These are phyloP conservation scores for Campopleginae sp. DNA, from an alignment of 2,888 invertebrate genomes.

Conservation along the genomic window DNA sequence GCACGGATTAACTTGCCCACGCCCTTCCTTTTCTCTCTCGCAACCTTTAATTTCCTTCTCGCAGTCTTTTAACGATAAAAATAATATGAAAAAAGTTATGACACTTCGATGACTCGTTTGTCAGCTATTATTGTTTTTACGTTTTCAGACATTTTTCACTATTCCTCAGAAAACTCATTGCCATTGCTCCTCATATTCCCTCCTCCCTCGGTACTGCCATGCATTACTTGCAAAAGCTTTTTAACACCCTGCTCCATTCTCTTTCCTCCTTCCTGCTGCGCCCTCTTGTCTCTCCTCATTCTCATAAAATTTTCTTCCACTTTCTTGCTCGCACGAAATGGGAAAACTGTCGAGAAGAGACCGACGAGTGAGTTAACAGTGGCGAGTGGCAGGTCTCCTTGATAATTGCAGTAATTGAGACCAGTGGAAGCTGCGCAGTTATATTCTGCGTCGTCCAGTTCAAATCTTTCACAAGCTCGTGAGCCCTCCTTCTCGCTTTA, in stretches of 20 bases:
- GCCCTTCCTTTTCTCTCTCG: not conserved
- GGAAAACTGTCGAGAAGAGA: constrained; percentile 19
- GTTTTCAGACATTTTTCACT: constrained; percentile 8
- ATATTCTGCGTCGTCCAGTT: constrained; percentile 29
- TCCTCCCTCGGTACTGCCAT: constrained; percentile 10
- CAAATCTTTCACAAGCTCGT: constrained; percentile 45
- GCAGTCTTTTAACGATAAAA: constrained; percentile 22
- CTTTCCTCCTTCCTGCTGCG: not conserved
- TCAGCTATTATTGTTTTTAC: constrained; percentile 24
- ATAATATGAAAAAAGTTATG: constrained; percentile 59
- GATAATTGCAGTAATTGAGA: constrained; percentile 65
- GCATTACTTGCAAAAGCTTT: constrained; percentile 38
- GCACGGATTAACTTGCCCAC: not conserved
- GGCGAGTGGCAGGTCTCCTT: constrained; percentile 24
- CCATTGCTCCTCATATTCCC: constrained; percentile 17
- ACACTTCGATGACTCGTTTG: constrained; percentile 43
- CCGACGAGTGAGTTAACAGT: constrained; percentile 17
- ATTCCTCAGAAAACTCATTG: not conserved
- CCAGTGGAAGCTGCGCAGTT: constrained; percentile 46
- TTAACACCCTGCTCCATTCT: not conserved
- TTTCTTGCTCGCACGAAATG: constrained; percentile 10
- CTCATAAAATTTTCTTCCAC: not conserved
- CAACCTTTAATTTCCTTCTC: not conserved
- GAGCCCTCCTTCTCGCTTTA: constrained; percentile 8
- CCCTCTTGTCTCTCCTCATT: not conserved